Evolutionary conservation across 1,140 invertebrate species (phyloP), one percentile per base, ranked within the genome.

Genomic region (Nylanderia fulva): DNA sequence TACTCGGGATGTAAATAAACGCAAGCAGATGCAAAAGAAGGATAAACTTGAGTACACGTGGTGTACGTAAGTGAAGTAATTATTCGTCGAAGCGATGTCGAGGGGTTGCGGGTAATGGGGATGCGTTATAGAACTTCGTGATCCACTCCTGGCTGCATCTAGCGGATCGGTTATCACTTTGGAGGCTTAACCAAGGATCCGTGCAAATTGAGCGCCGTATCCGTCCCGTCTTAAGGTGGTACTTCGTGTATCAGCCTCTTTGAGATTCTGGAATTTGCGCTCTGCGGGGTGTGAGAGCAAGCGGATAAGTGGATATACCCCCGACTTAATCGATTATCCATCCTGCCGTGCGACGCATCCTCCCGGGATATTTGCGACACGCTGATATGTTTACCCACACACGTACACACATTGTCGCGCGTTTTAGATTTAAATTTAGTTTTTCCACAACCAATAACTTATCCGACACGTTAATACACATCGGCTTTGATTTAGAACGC

Each of bases 301-400:
- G 71, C 87, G 64, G 60, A 66, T 86, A 89, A 88, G 77, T 89
- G 87, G 72, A 88, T 89, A 83, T 89, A 77, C 76, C 60, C 60
- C 1, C 27, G 66, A 80, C 77, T 88, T 88, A 88, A 89, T 89
- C 88, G 88, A 89, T 89, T 89, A 89, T 88, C 88, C 77, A 63
- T 85, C 58, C 87, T 83, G 87, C 85, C 79, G 77, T 89, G 87
- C 86, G 86, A 86, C 84, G 88, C 87, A 85, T 75, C 75, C 58
- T 68, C 69, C 18, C 86, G 83, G 61, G 86, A 88, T 88, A 84
- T 82, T 76, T 88, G 71, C 64, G 76, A 87, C 85, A 71, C 85
- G 64, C 75, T 68, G 58, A 77, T 80, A 71, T 60, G 61, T 75
- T 84, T 85, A 72, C 72, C 39, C 54, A 79, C 56, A 74, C 86